A percentile compares a stretch with the other conserved stretches of the same genome.
phyloP scores from a whole-genome alignment of 2,888 invertebrate genomes.

The Troides oblongomaculatus region DNA sequence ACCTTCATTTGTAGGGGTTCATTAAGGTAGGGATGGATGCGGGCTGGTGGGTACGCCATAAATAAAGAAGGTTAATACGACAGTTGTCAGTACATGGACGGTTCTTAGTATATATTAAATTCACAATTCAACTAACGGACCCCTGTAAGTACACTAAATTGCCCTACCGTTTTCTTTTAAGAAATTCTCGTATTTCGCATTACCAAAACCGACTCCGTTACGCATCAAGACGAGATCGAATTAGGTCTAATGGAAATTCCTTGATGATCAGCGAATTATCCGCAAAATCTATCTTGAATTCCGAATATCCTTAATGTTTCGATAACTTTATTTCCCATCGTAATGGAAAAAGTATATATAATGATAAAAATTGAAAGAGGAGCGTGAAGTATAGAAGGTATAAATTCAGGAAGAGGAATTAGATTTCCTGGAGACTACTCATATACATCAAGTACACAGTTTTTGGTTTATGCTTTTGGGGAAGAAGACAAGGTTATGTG shows the following conservation, averaged over 20 bases:
- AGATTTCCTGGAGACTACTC: too few species aligned
- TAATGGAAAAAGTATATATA: neutral
- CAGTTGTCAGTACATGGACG: too few species aligned
- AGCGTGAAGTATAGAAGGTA: too few species aligned
- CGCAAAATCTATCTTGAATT: conserved; percentile 47
- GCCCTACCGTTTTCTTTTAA: conserved; percentile 59
- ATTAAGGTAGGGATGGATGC: too few species aligned
- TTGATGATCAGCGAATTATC: conserved; percentile 48
- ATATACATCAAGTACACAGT: too few species aligned
- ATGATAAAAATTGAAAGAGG: too few species aligned
- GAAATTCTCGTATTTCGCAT: conserved; percentile 54
- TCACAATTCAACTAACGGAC: neutral
- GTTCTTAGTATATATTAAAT: neutral
- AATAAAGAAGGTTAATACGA: too few species aligned
- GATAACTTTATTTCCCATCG: conserved; percentile 24
- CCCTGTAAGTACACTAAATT: conserved; percentile 45
- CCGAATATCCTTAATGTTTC: conserved; percentile 33
- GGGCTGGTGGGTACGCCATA: too few species aligned
- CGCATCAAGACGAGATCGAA: conserved; percentile 66
- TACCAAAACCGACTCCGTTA: conserved; percentile 52
- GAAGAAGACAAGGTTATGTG: too few species aligned
- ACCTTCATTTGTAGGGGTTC: too few species aligned
- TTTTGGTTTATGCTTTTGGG: too few species aligned
- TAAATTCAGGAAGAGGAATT: too few species aligned
- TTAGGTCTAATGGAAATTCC: conserved; percentile 75